Base-by-base conservation (phyloP, 2,113 vertebrate species). In the Hippocampus mohnikei region DNA sequence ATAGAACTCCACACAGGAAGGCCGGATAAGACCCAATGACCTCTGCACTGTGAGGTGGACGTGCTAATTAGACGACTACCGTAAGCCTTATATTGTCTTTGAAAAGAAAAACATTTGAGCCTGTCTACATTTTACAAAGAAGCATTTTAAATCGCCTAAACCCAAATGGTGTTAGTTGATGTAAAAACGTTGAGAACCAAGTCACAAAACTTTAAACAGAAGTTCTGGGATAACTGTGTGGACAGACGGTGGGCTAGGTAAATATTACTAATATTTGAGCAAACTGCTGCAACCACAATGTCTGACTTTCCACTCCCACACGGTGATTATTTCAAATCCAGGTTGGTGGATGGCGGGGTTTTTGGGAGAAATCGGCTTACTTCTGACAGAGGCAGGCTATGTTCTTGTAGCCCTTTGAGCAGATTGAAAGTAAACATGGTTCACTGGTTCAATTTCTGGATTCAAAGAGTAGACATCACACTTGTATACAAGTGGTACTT, bases 241-340 rank as follows among this genome's bases (percentile, higher is more conserved):
- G 64, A 15, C 53, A 52, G 67, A 27, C 69, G 61, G 72, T 67
- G 62, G 41, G 61, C 50, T 70, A 76, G 72, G 80, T 74, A 80
- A 79, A 63, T 11, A 40, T 20, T 66, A 52, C 53, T 46, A 67
- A 33, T 82, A 70, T 52, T 33, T 77, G 70, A 64, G 66, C 68
- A 78, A 78, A 82, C 70, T 40, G 67, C 68, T 75, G 44, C 66
- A 82, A 81, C 82, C 82, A 80, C 77, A 76, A 50, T 8, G 74
- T 76, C 78, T 77, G 80, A 29, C 64, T 79, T 81, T 80, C 66
- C 69, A 80, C 74, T 84, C 67, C 52, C 66, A 65, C 42, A 50
- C n/a, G 46, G 69, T 75, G 75, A 78, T 78, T 66, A 81, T 44
- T 75, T 55, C 69, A 80, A 81, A 73, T 46, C 48, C 48, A 69